phyloP scores from a whole-genome alignment of 2,888 invertebrate genomes.

The Labia minor region DNA sequence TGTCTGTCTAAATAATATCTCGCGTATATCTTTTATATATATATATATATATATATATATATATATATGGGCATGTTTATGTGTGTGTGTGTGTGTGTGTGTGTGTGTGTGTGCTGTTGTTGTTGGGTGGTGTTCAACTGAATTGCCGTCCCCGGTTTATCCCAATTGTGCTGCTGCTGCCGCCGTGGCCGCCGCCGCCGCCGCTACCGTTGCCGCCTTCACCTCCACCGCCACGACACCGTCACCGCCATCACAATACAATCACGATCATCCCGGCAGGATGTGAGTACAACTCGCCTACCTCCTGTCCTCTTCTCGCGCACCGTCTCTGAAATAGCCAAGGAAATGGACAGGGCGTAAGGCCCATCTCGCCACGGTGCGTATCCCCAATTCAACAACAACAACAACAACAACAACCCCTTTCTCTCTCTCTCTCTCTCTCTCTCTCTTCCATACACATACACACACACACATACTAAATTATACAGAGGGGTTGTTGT shows the following conservation, averaged over 20 bases:
- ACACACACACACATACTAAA: no score
- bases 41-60: no score
- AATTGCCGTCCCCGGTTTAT: constrained; percentile 15
- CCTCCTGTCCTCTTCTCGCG: constrained; percentile 19
- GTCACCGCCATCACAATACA: background rate
- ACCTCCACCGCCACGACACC: background rate
- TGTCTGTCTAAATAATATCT: no score
- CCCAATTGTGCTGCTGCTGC: constrained; percentile 17
- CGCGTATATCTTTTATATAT: no score
- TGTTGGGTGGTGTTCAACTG: background rate
- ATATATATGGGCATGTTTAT: no score
- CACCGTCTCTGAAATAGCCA: constrained; percentile 23
- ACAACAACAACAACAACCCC: background rate
- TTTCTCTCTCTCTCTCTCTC: no score
- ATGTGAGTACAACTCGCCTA: constrained; percentile 18
- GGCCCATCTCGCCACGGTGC: constrained; percentile 16
- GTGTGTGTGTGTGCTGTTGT: background rate
- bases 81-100: background rate
- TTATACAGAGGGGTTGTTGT: no score
- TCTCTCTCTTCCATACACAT: no score
- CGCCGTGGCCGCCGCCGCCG: constrained; percentile 15
- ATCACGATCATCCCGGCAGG: constrained; percentile 16
- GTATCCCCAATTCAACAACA: background rate
- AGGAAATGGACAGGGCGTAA: constrained; percentile 20
- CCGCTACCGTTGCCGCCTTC: background rate